Percentiles rank a stretch among this genome's conserved stretches.
Conservation (phyloP, 2,113 vertebrate species). For the Pogonocichla stellata region DNA sequence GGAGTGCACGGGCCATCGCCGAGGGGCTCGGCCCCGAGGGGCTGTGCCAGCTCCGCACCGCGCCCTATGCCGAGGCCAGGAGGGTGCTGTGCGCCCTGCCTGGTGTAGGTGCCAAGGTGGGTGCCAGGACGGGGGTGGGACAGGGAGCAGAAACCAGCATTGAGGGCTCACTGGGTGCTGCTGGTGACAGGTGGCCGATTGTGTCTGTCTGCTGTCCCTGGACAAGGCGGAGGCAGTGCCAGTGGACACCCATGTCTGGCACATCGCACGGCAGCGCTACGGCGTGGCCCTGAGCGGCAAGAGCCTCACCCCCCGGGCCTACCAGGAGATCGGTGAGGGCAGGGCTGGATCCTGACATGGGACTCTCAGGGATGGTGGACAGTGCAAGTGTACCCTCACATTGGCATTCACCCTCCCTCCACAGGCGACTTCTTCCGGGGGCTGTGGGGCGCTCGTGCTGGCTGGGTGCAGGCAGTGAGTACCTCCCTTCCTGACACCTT, state of each 20-base stretch:
- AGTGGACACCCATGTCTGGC: constrained; percentile 92
- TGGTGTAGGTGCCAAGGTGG: constrained; percentile 90
- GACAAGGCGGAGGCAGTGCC: constrained; percentile 92
- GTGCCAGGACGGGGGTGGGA: rapidly evolving
- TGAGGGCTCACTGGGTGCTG: background rate
- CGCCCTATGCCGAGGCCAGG: constrained; percentile 81
- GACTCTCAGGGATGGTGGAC: too few species aligned
- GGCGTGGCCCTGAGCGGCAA: constrained; percentile 64
- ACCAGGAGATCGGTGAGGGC: constrained; percentile 85
- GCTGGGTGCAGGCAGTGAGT: constrained; percentile 96
- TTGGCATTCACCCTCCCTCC: background rate
- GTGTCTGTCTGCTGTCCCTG: constrained; percentile 91
- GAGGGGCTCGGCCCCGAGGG: constrained; percentile 74
- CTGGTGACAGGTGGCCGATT: constrained; percentile 88
- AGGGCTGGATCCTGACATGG: rapidly evolving
- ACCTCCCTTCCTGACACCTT: background rate
- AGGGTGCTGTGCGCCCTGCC: constrained; percentile 84
- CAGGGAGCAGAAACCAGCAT: rapidly evolving
- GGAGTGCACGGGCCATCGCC: constrained; percentile 81
- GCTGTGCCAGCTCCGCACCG: constrained; percentile 77
- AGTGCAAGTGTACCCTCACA: rapidly evolving
- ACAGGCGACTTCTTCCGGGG: constrained; percentile 89
- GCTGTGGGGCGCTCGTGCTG: constrained; percentile 89
- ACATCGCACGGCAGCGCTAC: constrained; percentile 89
- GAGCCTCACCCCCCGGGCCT: constrained; percentile 80